These are phyloP conservation scores for Planiliza haematocheilus DNA, from an alignment of 2,113 vertebrate species.

Conservation along the genomic window DNA sequence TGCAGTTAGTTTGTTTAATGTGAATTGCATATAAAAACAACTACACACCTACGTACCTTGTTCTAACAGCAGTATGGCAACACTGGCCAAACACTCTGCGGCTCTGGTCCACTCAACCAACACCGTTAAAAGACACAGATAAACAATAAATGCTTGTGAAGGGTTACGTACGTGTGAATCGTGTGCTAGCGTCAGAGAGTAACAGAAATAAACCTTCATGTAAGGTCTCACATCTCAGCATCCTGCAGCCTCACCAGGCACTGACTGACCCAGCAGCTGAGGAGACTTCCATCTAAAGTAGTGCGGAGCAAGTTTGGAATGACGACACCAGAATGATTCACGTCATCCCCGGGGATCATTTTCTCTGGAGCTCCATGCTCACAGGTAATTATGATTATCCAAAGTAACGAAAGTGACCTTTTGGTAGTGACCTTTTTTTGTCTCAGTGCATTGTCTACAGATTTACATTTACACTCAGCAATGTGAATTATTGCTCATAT, in stretches of 20 bases:
- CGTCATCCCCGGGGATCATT: constrained; percentile 18
- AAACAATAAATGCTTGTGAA: constrained; percentile 44
- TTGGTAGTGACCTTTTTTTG: too few relatives aligned
- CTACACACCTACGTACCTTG: not conserved
- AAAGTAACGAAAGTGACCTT: too few relatives aligned
- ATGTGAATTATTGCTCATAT: too few relatives aligned
- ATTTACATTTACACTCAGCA: too few relatives aligned
- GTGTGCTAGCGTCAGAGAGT: constrained; percentile 24
- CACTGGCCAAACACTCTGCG: constrained; percentile 19
- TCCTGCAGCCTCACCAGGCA: too few relatives aligned
- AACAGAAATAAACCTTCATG: constrained; percentile 39
- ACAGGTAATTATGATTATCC: too few relatives aligned
- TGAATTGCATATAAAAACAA: not conserved
- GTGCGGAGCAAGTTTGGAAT: not conserved
- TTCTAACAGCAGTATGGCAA: constrained; percentile 5
- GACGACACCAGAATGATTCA: not conserved
- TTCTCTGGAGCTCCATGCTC: not conserved
- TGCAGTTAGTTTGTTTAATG: not conserved
- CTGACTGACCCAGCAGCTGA: not conserved
- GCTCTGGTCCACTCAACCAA: constrained; percentile 20
- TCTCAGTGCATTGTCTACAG: too few relatives aligned
- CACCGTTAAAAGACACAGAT: constrained; percentile 21
- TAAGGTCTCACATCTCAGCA: constrained; percentile 29
- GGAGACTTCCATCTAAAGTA: not conserved
- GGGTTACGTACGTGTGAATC: constrained; percentile 22